A percentile compares a stretch with the other conserved stretches of the same genome.
Evolutionary conservation across 1,140 invertebrate genomes (phyloP).

Genomic region (Drosophila athabasca): DNA sequence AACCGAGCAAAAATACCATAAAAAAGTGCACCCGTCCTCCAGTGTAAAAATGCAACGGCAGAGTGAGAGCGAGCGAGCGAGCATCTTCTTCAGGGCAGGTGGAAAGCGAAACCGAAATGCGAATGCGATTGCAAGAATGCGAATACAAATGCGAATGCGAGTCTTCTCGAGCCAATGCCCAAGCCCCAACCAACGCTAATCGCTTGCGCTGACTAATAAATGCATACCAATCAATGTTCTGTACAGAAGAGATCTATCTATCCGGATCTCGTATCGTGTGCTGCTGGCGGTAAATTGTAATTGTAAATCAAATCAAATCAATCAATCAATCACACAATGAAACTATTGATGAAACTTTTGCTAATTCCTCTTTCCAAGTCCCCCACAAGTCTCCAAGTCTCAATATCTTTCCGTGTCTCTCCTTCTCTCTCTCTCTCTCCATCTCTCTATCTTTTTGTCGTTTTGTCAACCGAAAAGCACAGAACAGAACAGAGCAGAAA

Average conservation of each 20-base stretch:
- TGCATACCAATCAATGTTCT: constrained; percentile 7
- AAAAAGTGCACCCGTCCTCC: constrained; percentile 45
- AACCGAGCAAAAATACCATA: constrained; percentile 34
- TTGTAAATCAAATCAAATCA: constrained; percentile 40
- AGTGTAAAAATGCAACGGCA: constrained; percentile 36
- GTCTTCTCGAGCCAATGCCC: constrained; percentile 9
- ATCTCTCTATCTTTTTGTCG: no score
- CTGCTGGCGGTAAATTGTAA: constrained; percentile 55
- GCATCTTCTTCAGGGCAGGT: constrained; percentile 14
- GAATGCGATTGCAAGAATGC: background rate
- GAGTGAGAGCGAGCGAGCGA: constrained; percentile 32
- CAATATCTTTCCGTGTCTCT: constrained; percentile 51
- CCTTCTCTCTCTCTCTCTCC: constrained; percentile 29
- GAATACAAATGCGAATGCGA: background rate
- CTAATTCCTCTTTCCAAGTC: constrained; percentile 55
- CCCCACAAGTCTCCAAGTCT: constrained; percentile 24
- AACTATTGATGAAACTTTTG: constrained; percentile 45
- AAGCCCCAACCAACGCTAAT: constrained; percentile 1
- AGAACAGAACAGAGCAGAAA: constrained; percentile 25
- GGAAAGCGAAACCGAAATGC: background rate
- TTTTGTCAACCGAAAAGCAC: constrained; percentile 7
- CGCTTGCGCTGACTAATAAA: constrained; percentile 16
- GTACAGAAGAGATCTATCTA: constrained; percentile 19
- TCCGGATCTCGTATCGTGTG: constrained; percentile 27
- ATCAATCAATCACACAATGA: constrained; percentile 28